These are phyloP conservation scores for Gymnoscelis rufifasciata DNA, from an alignment of 2,888 invertebrate genomes.

Conservation along the genomic window DNA sequence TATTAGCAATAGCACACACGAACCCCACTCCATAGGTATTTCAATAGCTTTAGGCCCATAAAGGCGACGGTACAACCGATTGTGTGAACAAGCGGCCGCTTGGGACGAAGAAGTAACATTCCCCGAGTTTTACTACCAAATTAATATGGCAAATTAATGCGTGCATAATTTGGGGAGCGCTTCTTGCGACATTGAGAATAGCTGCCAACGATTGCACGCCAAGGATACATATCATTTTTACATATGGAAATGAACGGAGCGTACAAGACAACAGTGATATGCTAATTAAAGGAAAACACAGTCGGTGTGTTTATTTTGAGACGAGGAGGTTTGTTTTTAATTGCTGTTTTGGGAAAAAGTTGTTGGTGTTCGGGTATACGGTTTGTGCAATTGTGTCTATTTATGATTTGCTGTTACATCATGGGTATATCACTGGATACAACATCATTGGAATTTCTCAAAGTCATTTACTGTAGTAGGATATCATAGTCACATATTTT, in stretches of 20 bases:
- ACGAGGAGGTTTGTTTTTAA: conserved; percentile 42
- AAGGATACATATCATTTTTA: conserved; percentile 73
- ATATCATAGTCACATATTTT: too few species aligned
- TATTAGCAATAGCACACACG: conserved; percentile 64
- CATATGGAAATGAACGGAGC: conserved; percentile 70
- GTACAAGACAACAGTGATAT: conserved; percentile 75
- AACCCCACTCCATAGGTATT: conserved; percentile 47
- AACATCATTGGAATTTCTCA: too few species aligned
- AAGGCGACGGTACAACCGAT: conserved; percentile 55
- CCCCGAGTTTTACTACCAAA: conserved; percentile 80
- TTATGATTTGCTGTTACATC: too few species aligned
- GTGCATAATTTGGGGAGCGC: conserved; percentile 72
- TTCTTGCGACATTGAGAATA: conserved; percentile 57
- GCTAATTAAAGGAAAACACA: conserved; percentile 77
- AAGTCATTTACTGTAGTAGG: too few species aligned
- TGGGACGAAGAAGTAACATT: conserved; percentile 73
- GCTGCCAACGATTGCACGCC: conserved; percentile 27
- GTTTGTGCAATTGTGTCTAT: too few species aligned
- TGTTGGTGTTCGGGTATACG: not conserved
- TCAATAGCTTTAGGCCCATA: conserved; percentile 60
- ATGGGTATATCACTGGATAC: too few species aligned
- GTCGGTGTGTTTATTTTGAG: conserved; percentile 66
- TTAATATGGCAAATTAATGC: conserved; percentile 81
- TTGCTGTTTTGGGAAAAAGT: conserved; percentile 21
- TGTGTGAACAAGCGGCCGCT: conserved; percentile 74